Conservation (phyloP, 92 coral and sea anemone genomes). For the Actinostola sp. region DNA sequence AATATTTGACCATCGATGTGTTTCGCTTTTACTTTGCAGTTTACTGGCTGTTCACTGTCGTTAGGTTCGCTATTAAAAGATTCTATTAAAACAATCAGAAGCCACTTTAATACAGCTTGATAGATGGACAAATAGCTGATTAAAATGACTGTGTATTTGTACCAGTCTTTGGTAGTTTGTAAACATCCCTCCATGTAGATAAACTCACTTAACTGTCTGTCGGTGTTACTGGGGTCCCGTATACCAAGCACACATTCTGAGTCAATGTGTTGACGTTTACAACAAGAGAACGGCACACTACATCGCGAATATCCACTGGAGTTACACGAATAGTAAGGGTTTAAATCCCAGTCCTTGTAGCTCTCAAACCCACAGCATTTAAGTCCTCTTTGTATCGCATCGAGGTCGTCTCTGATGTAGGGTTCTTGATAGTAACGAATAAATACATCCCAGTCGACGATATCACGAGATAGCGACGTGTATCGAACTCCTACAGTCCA, state of each 20-base stretch:
- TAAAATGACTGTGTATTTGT: slow-evolving; percentile 35
- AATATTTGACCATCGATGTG: too few relatives aligned
- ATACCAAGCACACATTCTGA: slow-evolving; percentile 18
- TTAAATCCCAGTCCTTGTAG: slow-evolving; percentile 59
- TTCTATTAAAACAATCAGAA: too few relatives aligned
- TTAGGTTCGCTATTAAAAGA: too few relatives aligned
- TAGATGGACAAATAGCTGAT: background rate
- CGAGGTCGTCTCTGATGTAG: slow-evolving; percentile 30
- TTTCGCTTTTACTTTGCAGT: too few relatives aligned
- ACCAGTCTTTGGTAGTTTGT: slow-evolving; percentile 44
- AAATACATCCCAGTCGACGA: slow-evolving; percentile 37
- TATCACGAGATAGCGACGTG: slow-evolving; percentile 4
- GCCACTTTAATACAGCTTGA: background rate
- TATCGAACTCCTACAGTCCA: background rate
- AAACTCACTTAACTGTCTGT: slow-evolving; percentile 5
- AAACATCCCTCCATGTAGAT: slow-evolving; percentile 45
- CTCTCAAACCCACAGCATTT: slow-evolving; percentile 57
- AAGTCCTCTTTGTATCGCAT: slow-evolving; percentile 46
- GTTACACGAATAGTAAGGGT: slow-evolving; percentile 45
- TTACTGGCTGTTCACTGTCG: too few relatives aligned
- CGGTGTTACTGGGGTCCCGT: slow-evolving; percentile 3
- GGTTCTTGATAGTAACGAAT: slow-evolving; percentile 51
- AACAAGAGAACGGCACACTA: slow-evolving; percentile 62
- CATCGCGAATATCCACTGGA: slow-evolving; percentile 47
- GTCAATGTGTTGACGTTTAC: slow-evolving; percentile 18